Conservation (phyloP, 2,888 invertebrate genomes). For the Oegoconia quadripuncta region DNA sequence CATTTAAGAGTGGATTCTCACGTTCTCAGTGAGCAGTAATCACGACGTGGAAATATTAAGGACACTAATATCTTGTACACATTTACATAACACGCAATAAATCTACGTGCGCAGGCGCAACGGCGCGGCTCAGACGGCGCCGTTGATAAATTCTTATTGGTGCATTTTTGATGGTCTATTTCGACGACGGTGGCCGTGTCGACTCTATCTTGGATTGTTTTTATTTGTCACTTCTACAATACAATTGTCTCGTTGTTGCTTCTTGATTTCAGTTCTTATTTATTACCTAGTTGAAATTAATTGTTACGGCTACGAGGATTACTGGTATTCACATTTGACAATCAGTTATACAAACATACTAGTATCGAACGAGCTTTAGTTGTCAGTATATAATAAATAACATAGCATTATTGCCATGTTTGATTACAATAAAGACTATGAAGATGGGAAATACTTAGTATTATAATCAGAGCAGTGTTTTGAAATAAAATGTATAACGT, state of each 20-base stretch:
- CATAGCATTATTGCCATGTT: too few relatives aligned
- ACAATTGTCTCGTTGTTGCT: constrained; percentile 8
- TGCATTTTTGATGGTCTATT: constrained; percentile 59
- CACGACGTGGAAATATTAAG: constrained; percentile 73
- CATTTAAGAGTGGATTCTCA: constrained; percentile 43
- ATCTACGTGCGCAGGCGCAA: constrained; percentile 51
- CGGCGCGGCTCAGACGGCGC: constrained; percentile 50
- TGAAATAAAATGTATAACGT: too few relatives aligned
- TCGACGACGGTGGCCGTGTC: constrained; percentile 34
- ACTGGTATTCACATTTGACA: too few relatives aligned
- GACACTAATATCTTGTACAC: constrained; percentile 73
- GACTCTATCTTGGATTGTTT: constrained; percentile 25
- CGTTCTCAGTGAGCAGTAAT: constrained; percentile 57
- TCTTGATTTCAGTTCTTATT: background rate
- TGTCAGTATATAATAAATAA: too few relatives aligned
- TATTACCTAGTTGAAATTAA: too few relatives aligned
- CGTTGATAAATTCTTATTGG: constrained; percentile 66
- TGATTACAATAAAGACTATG: too few relatives aligned
- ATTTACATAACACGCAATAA: constrained; percentile 75
- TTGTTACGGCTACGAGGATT: too few relatives aligned
- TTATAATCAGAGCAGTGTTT: too few relatives aligned
- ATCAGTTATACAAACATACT: too few relatives aligned
- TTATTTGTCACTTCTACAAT: constrained; percentile 16
- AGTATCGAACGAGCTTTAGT: too few relatives aligned
- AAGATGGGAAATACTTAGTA: too few relatives aligned